Conservation (phyloP, 2,113 vertebrate genomes). For the Cochlearius cochlearius region DNA sequence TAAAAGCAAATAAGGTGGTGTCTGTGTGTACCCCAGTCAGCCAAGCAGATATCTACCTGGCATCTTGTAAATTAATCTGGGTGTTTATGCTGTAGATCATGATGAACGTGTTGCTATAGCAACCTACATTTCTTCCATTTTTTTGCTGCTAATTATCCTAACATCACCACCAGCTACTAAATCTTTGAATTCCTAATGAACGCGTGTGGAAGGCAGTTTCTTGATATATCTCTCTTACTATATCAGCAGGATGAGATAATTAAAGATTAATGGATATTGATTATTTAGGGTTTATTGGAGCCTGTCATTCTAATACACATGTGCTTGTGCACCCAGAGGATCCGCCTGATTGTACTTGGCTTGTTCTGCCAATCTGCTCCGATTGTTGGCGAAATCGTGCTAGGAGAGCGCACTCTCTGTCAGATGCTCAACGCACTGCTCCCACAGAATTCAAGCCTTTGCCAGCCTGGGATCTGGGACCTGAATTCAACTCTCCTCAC, state of each 20-base stretch:
- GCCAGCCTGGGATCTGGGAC: neutral
- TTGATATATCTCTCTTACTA: constrained; percentile 60
- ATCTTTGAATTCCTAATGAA: constrained; percentile 85
- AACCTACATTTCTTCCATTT: constrained; percentile 80
- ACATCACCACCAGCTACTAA: constrained; percentile 79
- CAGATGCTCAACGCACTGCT: neutral
- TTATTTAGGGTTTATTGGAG: constrained; percentile 61
- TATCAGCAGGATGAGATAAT: constrained; percentile 57
- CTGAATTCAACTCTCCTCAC: neutral
- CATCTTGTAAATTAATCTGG: constrained; percentile 82
- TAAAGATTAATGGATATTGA: constrained; percentile 63
- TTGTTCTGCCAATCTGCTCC: neutral
- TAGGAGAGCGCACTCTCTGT: neutral
- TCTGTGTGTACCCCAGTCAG: constrained; percentile 77
- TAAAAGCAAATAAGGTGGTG: constrained; percentile 82
- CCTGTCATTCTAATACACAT: neutral
- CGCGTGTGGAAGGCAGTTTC: constrained; percentile 67
- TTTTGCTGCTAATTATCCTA: constrained; percentile 78
- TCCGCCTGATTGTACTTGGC: neutral
- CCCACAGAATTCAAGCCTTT: neutral
- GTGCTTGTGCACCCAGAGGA: neutral
- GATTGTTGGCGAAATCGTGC: neutral
- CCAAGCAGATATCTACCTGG: constrained; percentile 77
- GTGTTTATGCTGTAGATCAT: constrained; percentile 84
- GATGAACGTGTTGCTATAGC: constrained; percentile 83